Conservation (phyloP, 2,113 vertebrate species). For the Motacilla tschutschensis region DNA sequence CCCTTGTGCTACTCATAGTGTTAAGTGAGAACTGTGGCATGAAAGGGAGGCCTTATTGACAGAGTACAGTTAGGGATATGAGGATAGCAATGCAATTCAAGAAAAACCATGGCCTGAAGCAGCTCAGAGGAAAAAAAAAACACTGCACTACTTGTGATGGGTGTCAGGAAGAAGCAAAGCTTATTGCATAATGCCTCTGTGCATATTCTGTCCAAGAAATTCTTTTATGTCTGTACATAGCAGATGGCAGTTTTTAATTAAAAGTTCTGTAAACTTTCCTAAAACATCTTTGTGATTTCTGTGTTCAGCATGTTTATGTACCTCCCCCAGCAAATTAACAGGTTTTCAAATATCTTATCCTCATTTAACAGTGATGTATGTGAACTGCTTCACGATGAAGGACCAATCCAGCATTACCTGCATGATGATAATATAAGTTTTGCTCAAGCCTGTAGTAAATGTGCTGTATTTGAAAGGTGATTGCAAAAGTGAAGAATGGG, state of each 20-base stretch:
- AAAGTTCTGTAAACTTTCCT: conserved; percentile 18
- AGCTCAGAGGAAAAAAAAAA: neutral
- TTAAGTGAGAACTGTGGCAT: neutral
- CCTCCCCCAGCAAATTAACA: neutral
- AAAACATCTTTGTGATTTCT: conserved; percentile 3
- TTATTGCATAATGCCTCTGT: neutral
- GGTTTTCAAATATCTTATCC: conserved; percentile 18
- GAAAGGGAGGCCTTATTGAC: neutral
- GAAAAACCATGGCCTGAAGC: neutral
- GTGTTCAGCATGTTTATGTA: neutral
- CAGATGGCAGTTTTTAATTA: conserved; percentile 43
- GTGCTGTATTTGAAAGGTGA: neutral
- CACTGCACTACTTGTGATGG: neutral
- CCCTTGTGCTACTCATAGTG: neutral
- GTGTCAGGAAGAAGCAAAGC: neutral
- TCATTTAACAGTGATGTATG: neutral
- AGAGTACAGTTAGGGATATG: neutral
- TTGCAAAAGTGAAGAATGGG: neutral
- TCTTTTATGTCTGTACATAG: neutral
- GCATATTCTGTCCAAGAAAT: neutral
- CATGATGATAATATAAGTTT: neutral
- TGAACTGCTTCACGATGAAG: neutral
- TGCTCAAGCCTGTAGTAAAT: neutral
- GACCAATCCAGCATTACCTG: neutral
- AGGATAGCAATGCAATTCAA: neutral